These are phyloP conservation scores for Lepidurus packardi DNA, from an alignment of 1,140 invertebrate genomes.

Conservation along the genomic window DNA sequence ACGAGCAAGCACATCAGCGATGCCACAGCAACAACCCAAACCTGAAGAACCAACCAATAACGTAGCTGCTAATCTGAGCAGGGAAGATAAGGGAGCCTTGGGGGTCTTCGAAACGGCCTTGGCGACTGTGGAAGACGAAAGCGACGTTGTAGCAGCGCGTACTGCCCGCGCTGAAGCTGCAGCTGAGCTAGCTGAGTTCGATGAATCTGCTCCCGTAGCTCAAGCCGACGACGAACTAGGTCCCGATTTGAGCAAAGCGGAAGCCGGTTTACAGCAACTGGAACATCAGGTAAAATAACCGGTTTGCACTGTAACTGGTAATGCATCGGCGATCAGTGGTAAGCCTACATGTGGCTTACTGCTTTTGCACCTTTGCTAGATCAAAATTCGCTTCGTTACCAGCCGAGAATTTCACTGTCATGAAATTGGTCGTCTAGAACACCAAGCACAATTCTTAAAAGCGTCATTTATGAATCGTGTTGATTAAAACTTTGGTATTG, in stretches of 20 bases:
- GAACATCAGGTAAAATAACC: constrained; percentile 64
- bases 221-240: constrained; percentile 55
- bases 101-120: constrained; percentile 66
- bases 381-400: constrained; percentile 26
- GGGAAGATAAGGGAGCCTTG: constrained; percentile 36
- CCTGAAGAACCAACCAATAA: neutral
- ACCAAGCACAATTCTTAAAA: constrained; percentile 24
- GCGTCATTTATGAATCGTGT: neutral
- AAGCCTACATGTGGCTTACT: constrained; percentile 6
- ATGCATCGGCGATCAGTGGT: constrained; percentile 32
- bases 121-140: constrained; percentile 88
- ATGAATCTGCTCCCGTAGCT: constrained; percentile 89
- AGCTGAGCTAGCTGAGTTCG: constrained; percentile 91
- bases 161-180: constrained; percentile 81
- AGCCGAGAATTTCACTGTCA: constrained; percentile 14
- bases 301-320: neutral
- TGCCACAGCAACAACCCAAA: neutral
- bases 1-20: neutral
- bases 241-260: constrained; percentile 66
- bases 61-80: constrained; percentile 29
- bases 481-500: constrained; percentile 29
- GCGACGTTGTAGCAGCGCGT: constrained; percentile 82
- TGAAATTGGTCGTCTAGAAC: constrained; percentile 23
- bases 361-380: constrained; percentile 34
- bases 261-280: constrained; percentile 72